A percentile compares a stretch with the other conserved stretches of the same genome.
Conservation (phyloP, 2,888 invertebrate genomes). For the Zonitis immaculata region DNA sequence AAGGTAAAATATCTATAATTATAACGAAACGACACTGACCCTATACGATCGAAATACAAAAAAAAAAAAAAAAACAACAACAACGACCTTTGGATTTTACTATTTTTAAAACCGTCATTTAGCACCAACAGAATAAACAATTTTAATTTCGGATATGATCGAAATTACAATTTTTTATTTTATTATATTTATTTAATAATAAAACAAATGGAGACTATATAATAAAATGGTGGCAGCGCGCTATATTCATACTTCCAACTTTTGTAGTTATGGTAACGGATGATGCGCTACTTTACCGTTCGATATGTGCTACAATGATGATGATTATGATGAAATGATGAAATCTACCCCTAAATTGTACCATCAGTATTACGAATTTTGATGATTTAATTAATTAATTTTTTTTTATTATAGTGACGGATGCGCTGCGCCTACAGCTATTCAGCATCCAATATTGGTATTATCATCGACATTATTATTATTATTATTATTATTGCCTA, state of each 20-base stretch:
- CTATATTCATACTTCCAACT: no score
- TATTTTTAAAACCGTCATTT: not conserved
- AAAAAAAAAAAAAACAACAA: not conserved
- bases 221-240: no score
- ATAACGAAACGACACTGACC: conserved; percentile 9
- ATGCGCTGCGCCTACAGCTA: conserved; percentile 55
- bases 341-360: conserved; percentile 26
- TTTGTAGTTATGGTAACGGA: conserved; percentile 29
- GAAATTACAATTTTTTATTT: no score
- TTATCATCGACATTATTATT: conserved; percentile 26
- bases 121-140: not conserved
- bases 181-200: no score
- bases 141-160: no score
- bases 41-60: not conserved
- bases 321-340: no score
- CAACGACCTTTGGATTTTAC: not conserved
- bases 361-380: conserved; percentile 16
- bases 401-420: conserved; percentile 52
- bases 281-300: conserved; percentile 32
- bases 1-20: conserved; percentile 56
- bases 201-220: no score
- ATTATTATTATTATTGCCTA: conserved; percentile 22
- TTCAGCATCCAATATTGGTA: conserved; percentile 40
- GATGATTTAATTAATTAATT: no score
- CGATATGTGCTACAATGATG: no score